phyloP scores from a whole-genome alignment of 2,113 vertebrate genomes.

The Forbesichthys papilliferus region DNA sequence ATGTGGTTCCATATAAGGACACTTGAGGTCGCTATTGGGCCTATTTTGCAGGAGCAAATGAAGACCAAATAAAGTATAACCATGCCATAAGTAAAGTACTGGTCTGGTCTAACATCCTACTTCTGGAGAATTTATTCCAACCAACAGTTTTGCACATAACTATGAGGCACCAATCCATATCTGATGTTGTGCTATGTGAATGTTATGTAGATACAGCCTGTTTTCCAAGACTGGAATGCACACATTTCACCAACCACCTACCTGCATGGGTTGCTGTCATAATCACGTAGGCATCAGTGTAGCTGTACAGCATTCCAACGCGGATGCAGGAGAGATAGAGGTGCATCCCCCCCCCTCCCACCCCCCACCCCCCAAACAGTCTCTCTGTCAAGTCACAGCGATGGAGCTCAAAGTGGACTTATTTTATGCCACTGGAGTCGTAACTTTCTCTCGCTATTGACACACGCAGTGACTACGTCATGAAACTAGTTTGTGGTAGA shows the following conservation, averaged over 20 bases:
- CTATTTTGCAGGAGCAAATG: slow-evolving; percentile 13
- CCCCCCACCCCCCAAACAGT: too few relatives aligned
- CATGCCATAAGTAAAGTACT: background rate
- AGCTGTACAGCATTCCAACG: too few relatives aligned
- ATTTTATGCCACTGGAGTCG: too few relatives aligned
- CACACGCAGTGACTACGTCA: too few relatives aligned
- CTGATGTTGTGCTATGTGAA: background rate
- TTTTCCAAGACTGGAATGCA: background rate
- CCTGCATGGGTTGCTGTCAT: background rate
- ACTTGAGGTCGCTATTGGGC: slow-evolving; percentile 40
- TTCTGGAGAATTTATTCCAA: slow-evolving; percentile 15
- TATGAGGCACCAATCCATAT: background rate
- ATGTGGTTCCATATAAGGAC: slow-evolving; percentile 33
- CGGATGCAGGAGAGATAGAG: too few relatives aligned
- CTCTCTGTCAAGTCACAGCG: too few relatives aligned
- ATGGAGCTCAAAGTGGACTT: too few relatives aligned
- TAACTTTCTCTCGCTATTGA: too few relatives aligned
- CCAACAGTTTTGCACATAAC: slow-evolving; percentile 5
- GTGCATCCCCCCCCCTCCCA: too few relatives aligned
- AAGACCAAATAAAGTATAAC: background rate
- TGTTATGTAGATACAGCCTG: slow-evolving; percentile 4
- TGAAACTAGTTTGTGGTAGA: too few relatives aligned
- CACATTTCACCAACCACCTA: too few relatives aligned
- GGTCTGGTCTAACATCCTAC: slow-evolving; percentile 66
- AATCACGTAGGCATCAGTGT: too few relatives aligned